These are phyloP conservation scores for Platerodrilus igneus DNA, from an alignment of 2,888 invertebrate species.

Conservation along the genomic window DNA sequence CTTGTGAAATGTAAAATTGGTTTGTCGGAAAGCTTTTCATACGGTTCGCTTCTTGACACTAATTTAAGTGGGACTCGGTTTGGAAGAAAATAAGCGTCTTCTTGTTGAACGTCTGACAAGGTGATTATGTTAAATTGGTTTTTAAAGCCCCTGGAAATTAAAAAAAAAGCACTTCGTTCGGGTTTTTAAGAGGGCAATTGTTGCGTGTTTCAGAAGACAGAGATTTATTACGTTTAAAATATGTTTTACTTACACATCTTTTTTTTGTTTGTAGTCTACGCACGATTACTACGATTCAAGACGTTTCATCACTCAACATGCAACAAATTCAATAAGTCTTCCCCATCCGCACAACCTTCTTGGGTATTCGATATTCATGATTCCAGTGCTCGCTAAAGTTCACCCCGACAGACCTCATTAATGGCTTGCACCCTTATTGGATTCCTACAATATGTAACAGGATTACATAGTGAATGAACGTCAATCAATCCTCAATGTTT, in stretches of 20 bases:
- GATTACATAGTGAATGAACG: slow-evolving; percentile 38
- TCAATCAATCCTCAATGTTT: slow-evolving; percentile 41
- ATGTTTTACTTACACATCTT: slow-evolving; percentile 1
- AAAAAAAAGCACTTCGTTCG: slow-evolving; percentile 19
- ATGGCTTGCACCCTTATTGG: slow-evolving; percentile 34
- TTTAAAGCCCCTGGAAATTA: slow-evolving; percentile 23
- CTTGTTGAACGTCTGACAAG: slow-evolving; percentile 22
- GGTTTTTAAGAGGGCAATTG: slow-evolving; percentile 12
- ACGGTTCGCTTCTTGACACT: slow-evolving; percentile 35
- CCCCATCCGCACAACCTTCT: no score
- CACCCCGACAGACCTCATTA: slow-evolving; percentile 22
- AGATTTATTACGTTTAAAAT: slow-evolving; percentile 15
- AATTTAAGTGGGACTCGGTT: slow-evolving; percentile 31
- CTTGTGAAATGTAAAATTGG: slow-evolving; percentile 36
- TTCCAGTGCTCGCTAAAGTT: slow-evolving; percentile 18
- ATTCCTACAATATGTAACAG: slow-evolving; percentile 37
- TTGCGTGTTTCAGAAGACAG: slow-evolving; percentile 13
- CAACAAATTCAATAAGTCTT: slow-evolving; percentile 13
- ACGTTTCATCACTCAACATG: slow-evolving; percentile 13
- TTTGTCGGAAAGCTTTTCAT: slow-evolving; percentile 34
- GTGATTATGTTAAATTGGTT: slow-evolving; percentile 25
- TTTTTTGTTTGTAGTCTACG: neutral
- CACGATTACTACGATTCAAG: slow-evolving; percentile 2
- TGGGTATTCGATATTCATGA: slow-evolving; percentile 20
- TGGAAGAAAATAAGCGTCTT: slow-evolving; percentile 22